Percentiles rank a stretch among this genome's conserved stretches.
Conservation (phyloP, 2,888 invertebrate species). For the Tetropium fuscum region DNA sequence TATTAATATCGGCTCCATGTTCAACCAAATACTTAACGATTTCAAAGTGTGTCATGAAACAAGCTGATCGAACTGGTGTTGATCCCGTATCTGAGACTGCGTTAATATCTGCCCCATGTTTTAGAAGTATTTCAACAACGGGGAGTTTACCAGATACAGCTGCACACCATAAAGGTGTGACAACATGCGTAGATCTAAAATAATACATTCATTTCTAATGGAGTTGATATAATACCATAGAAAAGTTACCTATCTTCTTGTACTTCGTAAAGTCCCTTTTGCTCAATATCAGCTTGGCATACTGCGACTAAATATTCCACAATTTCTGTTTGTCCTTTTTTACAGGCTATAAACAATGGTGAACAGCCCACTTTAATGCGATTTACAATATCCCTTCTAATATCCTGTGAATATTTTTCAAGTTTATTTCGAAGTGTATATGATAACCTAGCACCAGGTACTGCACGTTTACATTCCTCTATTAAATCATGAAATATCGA, state of each 20-base stretch:
- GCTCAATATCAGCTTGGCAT: slow-evolving; percentile 88
- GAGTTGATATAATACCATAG: background rate
- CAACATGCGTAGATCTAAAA: slow-evolving; percentile 77
- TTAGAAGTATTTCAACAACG: slow-evolving; percentile 82
- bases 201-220: background rate
- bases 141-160: slow-evolving; percentile 86
- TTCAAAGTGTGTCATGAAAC: slow-evolving; percentile 91
- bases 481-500: slow-evolving; percentile 73
- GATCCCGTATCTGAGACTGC: slow-evolving; percentile 90
- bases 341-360: slow-evolving; percentile 83
- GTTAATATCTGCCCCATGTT: slow-evolving; percentile 87
- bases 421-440: slow-evolving; percentile 69
- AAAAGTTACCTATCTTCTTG: slow-evolving; percentile 76
- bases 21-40: slow-evolving; percentile 81
- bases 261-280: slow-evolving; percentile 86
- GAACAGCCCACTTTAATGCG: slow-evolving; percentile 82
- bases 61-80: slow-evolving; percentile 90
- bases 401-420: slow-evolving; percentile 71
- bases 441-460: slow-evolving; percentile 77
- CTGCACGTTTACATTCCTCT: slow-evolving; percentile 75
- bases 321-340: slow-evolving; percentile 84
- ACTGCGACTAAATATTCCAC: slow-evolving; percentile 87
- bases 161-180: slow-evolving; percentile 93
- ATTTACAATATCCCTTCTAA: slow-evolving; percentile 76
- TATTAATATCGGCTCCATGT: slow-evolving; percentile 85